These are phyloP conservation scores for Andinoacara biseriatus DNA, from an alignment of 2,113 vertebrate genomes.

Conservation along the genomic window DNA sequence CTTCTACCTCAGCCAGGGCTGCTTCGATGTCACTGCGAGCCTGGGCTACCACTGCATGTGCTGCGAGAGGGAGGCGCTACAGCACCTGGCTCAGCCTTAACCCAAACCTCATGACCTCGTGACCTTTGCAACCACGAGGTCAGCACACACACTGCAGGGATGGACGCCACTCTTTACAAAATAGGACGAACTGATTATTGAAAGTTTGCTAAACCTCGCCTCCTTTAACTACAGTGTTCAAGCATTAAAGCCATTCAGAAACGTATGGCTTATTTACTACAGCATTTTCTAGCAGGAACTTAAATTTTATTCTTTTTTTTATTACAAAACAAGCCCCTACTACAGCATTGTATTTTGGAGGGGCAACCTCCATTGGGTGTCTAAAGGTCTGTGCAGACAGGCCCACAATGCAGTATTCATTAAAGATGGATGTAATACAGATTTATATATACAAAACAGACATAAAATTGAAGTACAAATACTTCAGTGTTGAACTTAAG, in stretches of 20 bases:
- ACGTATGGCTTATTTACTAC: background rate
- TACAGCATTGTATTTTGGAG: no score
- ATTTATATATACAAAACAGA: no score
- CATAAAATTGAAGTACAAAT: no score
- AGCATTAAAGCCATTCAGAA: background rate
- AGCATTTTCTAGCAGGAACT: background rate
- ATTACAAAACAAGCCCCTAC: no score
- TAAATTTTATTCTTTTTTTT: no score
- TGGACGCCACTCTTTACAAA: conserved; percentile 25
- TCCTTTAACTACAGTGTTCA: no score
- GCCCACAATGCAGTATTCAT: no score
- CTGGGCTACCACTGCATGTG: conserved; percentile 84
- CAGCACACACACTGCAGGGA: conserved; percentile 34
- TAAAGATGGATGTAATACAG: no score
- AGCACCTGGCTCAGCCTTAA: conserved; percentile 71
- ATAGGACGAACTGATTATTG: background rate
- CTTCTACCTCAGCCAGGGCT: conserved; percentile 82
- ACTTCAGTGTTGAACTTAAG: no score
- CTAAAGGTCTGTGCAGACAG: no score
- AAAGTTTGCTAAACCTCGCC: background rate
- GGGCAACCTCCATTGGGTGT: no score
- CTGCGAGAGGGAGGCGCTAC: conserved; percentile 76
- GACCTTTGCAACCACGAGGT: background rate
- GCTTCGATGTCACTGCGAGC: conserved; percentile 72
- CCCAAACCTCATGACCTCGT: background rate